Conservation (phyloP, 2,888 invertebrate genomes). For the Pheosia tremula region DNA sequence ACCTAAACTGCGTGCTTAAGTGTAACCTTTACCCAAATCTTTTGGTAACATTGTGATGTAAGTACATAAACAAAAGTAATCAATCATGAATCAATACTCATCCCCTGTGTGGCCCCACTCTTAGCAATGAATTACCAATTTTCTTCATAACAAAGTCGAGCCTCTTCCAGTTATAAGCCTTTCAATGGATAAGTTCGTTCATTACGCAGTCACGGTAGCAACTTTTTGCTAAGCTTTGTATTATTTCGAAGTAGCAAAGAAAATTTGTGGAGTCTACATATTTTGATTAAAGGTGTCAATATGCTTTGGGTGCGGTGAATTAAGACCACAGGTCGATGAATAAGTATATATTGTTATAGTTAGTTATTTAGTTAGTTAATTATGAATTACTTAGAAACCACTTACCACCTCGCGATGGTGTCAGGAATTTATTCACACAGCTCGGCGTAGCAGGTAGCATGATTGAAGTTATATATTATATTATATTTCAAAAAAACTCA, state of each 20-base stretch:
- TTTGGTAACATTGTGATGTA: too few relatives aligned
- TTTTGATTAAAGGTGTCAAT: constrained; percentile 48
- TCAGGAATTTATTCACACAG: too few relatives aligned
- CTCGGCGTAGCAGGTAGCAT: too few relatives aligned
- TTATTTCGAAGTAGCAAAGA: constrained; percentile 53
- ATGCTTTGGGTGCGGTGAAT: constrained; percentile 40
- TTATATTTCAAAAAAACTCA: too few relatives aligned
- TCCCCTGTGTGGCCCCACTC: constrained; percentile 16
- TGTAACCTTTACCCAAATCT: too few relatives aligned
- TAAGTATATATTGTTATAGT: too few relatives aligned
- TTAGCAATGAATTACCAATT: constrained; percentile 73
- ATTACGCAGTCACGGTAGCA: constrained; percentile 57
- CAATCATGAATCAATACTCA: not conserved
- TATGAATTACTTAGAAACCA: too few relatives aligned
- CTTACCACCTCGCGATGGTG: too few relatives aligned
- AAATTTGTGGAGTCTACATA: constrained; percentile 51
- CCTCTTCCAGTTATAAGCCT: constrained; percentile 67
- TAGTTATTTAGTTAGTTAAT: too few relatives aligned
- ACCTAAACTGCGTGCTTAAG: too few relatives aligned
- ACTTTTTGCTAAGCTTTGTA: constrained; percentile 61
- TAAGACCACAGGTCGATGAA: not conserved
- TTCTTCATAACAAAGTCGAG: constrained; percentile 66
- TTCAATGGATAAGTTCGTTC: constrained; percentile 70
- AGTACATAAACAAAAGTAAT: too few relatives aligned
- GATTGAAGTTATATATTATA: too few relatives aligned